phyloP scores from a whole-genome alignment of 2,888 invertebrate genomes.

The Rhagonycha fulva region DNA sequence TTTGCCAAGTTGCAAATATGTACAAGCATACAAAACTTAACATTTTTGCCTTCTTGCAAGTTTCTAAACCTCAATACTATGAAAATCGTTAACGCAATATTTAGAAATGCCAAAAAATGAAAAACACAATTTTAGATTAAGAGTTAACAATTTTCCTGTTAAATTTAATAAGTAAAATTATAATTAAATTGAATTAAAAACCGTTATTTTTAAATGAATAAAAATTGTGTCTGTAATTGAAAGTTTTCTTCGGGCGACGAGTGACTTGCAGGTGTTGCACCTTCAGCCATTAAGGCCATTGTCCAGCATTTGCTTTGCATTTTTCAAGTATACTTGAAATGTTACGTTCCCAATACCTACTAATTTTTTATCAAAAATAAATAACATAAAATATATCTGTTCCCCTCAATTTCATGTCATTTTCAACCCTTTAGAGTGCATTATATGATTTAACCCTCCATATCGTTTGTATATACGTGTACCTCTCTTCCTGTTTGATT shows the following conservation, averaged over 20 bases:
- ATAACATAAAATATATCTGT: constrained; percentile 42
- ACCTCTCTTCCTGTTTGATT: constrained; percentile 34
- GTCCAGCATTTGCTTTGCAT: constrained; percentile 13
- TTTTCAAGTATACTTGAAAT: constrained; percentile 11
- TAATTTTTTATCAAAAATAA: constrained; percentile 32
- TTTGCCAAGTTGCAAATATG: not conserved
- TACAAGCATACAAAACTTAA: not conserved
- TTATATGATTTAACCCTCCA: constrained; percentile 43
- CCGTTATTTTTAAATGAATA: not conserved
- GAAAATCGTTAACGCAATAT: not conserved
- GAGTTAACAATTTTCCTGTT: too few species aligned
- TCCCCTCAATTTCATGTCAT: constrained; percentile 49
- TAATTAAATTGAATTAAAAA: not conserved
- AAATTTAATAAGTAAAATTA: not conserved
- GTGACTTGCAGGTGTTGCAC: constrained; percentile 19
- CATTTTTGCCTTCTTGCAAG: not conserved
- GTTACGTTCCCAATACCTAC: constrained; percentile 12
- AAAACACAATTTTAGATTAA: too few species aligned
- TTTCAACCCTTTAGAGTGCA: constrained; percentile 43
- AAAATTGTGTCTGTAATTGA: not conserved
- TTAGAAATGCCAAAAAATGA: not conserved
- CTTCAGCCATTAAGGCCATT: constrained; percentile 17
- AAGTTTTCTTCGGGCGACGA: not conserved
- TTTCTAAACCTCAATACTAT: not conserved
- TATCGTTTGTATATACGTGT: constrained; percentile 33